A percentile compares a stretch with the other conserved stretches of the same genome.
These are phyloP conservation scores for rabbit (Oryctolagus cuniculus) DNA, from an alignment of 2,113 vertebrate species.

Conservation along the genomic window mOryCun1.1 NC_091441.1:34694001-34694500, in stretches of 20 bases:
- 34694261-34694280: background rate
- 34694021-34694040: no score
- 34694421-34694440: background rate
- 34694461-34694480: no score
- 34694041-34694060: no score
- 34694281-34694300: background rate
- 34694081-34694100: no score
- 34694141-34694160: no score
- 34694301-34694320: background rate
- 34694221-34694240: conserved; percentile 21
- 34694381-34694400: background rate
- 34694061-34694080: no score
- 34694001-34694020: no score
- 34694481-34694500: background rate
- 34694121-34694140: no score
- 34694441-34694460: background rate
- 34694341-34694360: background rate
- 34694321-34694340: background rate
- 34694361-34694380: background rate
- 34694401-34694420: background rate
- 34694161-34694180: no score
- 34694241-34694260: background rate
- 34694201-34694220: background rate
- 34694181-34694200: background rate
- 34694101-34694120: no score